A percentile compares a stretch with the other conserved stretches of the same genome.
These are phyloP conservation scores for Ormia ochracea DNA, from an alignment of 2,888 invertebrate species.

Conservation along the genomic window DNA sequence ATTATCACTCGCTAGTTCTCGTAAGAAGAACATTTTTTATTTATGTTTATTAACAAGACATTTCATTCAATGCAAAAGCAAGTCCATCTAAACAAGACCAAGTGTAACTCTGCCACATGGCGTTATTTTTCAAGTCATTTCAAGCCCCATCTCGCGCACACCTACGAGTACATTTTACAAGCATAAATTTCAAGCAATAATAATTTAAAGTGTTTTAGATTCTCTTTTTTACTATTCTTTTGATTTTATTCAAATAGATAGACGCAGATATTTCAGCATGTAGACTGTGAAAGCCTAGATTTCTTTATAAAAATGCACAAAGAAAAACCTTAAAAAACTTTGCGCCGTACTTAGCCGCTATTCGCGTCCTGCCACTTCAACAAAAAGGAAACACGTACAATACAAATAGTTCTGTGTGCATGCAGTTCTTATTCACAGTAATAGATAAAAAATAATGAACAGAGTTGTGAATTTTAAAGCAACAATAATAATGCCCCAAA, in stretches of 20 bases:
- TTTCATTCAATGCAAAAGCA: too few species aligned
- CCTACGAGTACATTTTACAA: neutral
- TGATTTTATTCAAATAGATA: conserved; percentile 64
- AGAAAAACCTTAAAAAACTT: conserved; percentile 3
- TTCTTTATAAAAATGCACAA: conserved; percentile 65
- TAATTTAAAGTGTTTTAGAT: conserved; percentile 54
- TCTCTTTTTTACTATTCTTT: conserved; percentile 44
- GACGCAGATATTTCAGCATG: conserved; percentile 51
- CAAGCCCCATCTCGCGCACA: neutral
- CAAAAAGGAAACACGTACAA: conserved; percentile 20
- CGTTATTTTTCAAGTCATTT: neutral
- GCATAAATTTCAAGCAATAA: conserved; percentile 59
- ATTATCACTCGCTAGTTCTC: too few species aligned
- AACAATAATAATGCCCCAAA: conserved; percentile 46
- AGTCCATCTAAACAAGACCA: too few species aligned
- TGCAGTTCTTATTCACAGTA: conserved; percentile 59
- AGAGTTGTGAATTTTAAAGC: conserved; percentile 59
- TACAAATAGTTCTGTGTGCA: conserved; percentile 31
- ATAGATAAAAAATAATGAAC: conserved; percentile 68
- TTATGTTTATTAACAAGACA: too few species aligned
- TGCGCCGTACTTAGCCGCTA: conserved; percentile 34
- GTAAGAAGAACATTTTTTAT: too few species aligned
- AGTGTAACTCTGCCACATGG: too few species aligned
- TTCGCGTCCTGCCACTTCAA: conserved; percentile 35
- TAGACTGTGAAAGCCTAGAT: conserved; percentile 71